Evolutionary conservation across 2,888 invertebrate species (phyloP).

Genomic region (Luffia ferchaultella): DNA sequence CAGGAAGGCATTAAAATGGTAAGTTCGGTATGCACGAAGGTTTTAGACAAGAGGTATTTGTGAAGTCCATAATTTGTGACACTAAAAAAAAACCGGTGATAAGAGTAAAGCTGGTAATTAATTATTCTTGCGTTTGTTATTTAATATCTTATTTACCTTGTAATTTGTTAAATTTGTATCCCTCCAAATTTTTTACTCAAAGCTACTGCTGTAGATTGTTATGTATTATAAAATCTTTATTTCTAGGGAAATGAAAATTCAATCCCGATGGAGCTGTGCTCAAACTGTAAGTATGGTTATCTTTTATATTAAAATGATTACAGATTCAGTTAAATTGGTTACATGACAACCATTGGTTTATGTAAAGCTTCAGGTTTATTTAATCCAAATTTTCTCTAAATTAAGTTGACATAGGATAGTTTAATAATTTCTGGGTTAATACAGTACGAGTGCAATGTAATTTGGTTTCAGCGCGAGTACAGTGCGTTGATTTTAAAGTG

Average conservation of each 20-base stretch:
- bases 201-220: too few relatives aligned
- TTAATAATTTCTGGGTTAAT: not conserved
- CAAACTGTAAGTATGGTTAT: slow-evolving; percentile 84
- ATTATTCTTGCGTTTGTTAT: too few relatives aligned
- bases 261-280: slow-evolving; percentile 96
- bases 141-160: too few relatives aligned
- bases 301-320: not conserved
- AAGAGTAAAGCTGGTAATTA: too few relatives aligned
- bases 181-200: too few relatives aligned
- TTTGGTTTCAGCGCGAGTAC: slow-evolving; percentile 68
- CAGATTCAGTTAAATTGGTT: not conserved
- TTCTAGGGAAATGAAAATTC: slow-evolving; percentile 95
- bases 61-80: too few relatives aligned
- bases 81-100: too few relatives aligned
- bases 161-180: too few relatives aligned
- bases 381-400: not conserved
- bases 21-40: not conserved
- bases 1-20: not conserved
- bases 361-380: too few relatives aligned
- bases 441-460: slow-evolving; percentile 38
- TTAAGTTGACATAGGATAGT: not conserved
- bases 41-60: too few relatives aligned
- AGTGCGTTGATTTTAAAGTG: slow-evolving; percentile 69
- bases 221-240: too few relatives aligned
- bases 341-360: not conserved